Conservation (phyloP, 2,113 vertebrate genomes). For the human (Homo sapiens) region GRCh38 chr12:53556001-53556500, state of each 20-base stretch:
- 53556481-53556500: neutral
- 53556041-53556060: too few relatives aligned
- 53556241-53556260: neutral
- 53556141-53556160: neutral
- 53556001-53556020: too few relatives aligned
- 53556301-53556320: neutral
- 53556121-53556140: neutral
- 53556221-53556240: neutral
- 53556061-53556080: too few relatives aligned
- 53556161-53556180: neutral
- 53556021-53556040: too few relatives aligned
- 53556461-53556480: neutral
- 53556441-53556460: neutral
- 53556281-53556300: constrained; percentile 17
- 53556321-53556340: too few relatives aligned
- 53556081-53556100: too few relatives aligned
- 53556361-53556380: too few relatives aligned
- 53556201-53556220: neutral
- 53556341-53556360: too few relatives aligned
- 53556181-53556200: neutral
- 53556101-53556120: neutral
- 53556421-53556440: neutral
- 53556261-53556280: neutral
- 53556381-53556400: too few relatives aligned
- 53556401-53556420: neutral